Percentiles rank a stretch among this genome's conserved stretches.
Evolutionary conservation across 2,888 invertebrate genomes (phyloP).

Genomic region (Leptinotarsa haldemani): DNA sequence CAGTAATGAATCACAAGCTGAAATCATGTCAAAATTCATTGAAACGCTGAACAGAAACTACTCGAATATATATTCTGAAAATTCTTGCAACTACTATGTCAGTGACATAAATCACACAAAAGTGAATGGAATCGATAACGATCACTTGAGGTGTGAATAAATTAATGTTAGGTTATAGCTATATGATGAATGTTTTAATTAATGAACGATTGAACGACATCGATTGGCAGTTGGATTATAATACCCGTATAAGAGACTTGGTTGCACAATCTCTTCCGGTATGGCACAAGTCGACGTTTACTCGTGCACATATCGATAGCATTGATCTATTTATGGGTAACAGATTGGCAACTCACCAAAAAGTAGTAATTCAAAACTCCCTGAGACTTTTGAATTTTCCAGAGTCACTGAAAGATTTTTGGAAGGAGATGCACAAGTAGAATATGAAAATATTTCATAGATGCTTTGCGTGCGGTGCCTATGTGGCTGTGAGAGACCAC

Average conservation of each 20-base stretch:
- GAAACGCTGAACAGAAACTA: background rate
- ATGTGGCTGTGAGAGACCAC: too few relatives aligned
- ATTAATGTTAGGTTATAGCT: background rate
- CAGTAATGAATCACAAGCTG: background rate
- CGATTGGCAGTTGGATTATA: background rate
- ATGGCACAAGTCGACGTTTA: background rate
- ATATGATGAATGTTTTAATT: conserved; percentile 2
- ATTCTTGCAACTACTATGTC: background rate
- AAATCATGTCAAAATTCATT: background rate
- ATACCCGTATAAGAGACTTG: background rate
- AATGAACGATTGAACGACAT: background rate
- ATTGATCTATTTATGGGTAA: too few relatives aligned
- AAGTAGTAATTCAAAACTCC: too few relatives aligned
- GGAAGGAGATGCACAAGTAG: too few relatives aligned
- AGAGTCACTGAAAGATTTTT: too few relatives aligned
- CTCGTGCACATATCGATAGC: too few relatives aligned
- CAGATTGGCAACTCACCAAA: too few relatives aligned
- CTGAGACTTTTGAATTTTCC: too few relatives aligned
- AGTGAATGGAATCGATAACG: background rate
- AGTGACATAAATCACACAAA: conserved; percentile 8
- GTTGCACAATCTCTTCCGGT: conserved; percentile 3
- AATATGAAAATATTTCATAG: too few relatives aligned
- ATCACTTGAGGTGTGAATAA: background rate
- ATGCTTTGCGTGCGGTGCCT: too few relatives aligned
- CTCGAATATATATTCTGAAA: background rate